Evolutionary conservation across 2,113 vertebrate species (phyloP).

Genomic region (Psettodes erumei): DNA sequence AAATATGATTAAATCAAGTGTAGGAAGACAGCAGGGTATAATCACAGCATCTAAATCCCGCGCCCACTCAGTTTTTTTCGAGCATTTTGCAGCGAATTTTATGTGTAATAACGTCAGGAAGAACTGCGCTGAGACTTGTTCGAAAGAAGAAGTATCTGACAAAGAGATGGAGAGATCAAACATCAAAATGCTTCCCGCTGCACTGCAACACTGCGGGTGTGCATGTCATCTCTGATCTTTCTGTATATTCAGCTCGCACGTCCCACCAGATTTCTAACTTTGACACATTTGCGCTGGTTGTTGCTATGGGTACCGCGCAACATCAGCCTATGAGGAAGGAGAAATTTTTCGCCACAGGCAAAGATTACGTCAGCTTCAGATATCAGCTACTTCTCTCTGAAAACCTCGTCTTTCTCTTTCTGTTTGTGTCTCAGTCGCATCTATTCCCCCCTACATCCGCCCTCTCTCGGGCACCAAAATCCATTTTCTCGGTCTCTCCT

Average conservation of each 20-base stretch:
- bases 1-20: neutral
- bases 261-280: constrained; percentile 25
- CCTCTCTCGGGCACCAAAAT: neutral
- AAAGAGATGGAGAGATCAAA: neutral
- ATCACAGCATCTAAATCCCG: neutral
- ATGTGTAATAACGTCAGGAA: neutral
- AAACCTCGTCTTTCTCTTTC: constrained; percentile 2
- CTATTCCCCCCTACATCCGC: constrained; percentile 5
- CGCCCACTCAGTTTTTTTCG: neutral
- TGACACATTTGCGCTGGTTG: constrained; percentile 44
- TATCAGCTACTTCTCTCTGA: constrained; percentile 16
- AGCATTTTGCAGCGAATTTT: neutral
- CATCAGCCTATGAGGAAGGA: constrained; percentile 41
- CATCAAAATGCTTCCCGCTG: neutral
- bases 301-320: constrained; percentile 62
- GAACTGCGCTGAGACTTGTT: neutral
- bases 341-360: constrained; percentile 20
- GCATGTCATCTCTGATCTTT: constrained; percentile 48
- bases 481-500: constrained; percentile 8
- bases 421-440: constrained; percentile 1
- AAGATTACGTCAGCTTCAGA: constrained; percentile 54
- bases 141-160: constrained; percentile 11
- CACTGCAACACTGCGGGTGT: constrained; percentile 23
- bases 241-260: constrained; percentile 46
- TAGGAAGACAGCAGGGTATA: neutral